A percentile compares a stretch with the other conserved stretches of the same genome.
Conservation (phyloP, 1,140 invertebrate species). For the Heliconius hermathena region DNA sequence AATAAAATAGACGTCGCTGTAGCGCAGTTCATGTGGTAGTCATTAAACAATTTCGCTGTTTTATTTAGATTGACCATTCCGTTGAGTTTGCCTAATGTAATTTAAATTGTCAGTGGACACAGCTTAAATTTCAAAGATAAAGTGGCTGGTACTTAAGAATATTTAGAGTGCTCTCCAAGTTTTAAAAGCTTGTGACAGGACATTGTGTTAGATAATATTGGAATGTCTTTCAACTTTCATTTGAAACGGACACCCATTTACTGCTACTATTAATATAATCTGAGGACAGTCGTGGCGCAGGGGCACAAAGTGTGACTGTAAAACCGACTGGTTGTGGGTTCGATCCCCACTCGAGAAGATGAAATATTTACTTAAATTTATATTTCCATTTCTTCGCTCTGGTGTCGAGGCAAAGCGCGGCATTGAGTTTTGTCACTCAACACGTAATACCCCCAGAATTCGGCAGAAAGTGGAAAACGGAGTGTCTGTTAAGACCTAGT, state of each 20-base stretch:
- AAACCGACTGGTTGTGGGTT: too few species aligned
- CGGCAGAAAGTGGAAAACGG: too few species aligned
- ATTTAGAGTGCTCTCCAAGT: neutral
- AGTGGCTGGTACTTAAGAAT: neutral
- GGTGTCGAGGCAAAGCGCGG: too few species aligned
- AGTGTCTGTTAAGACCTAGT: too few species aligned
- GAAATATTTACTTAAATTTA: too few species aligned
- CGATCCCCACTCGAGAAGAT: too few species aligned
- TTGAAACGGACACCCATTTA: neutral
- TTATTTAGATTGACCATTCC: neutral
- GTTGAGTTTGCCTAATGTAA: neutral
- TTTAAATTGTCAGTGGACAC: too few species aligned
- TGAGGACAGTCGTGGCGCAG: too few species aligned
- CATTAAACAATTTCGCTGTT: neutral
- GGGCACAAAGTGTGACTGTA: too few species aligned
- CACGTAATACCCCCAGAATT: too few species aligned
- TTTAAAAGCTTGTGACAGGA: neutral
- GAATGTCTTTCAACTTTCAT: neutral
- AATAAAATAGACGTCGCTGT: slow-evolving; percentile 16
- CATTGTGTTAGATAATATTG: neutral
- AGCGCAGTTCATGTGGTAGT: neutral
- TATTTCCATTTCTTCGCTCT: too few species aligned
- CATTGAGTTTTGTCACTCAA: too few species aligned
- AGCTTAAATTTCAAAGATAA: neutral
- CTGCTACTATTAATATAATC: neutral